A percentile compares a stretch with the other conserved stretches of the same genome.
Evolutionary conservation across 2,888 invertebrate species (phyloP).

Genomic region (Clistopyga incitator): DNA sequence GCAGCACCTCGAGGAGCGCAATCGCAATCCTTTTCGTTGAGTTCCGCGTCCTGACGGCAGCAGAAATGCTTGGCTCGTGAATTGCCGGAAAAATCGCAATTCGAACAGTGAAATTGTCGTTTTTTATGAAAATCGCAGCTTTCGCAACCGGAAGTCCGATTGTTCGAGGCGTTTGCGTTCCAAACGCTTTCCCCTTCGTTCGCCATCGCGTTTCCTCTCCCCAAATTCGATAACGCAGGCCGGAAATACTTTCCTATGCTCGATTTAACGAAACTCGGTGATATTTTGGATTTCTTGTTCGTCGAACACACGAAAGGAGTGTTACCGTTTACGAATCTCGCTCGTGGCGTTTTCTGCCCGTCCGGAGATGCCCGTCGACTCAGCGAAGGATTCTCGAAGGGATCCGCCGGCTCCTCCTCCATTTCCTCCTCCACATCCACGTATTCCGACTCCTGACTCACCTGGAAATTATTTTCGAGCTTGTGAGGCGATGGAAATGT

Average conservation of each 20-base stretch:
- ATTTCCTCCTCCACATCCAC: constrained; percentile 60
- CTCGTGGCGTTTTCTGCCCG: constrained; percentile 65
- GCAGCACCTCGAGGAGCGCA: constrained; percentile 53
- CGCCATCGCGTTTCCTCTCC: not conserved
- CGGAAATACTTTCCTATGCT: constrained; percentile 61
- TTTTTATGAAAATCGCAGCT: constrained; percentile 47
- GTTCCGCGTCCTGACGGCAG: constrained; percentile 68
- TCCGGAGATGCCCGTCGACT: constrained; percentile 1
- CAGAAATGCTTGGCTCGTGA: constrained; percentile 69
- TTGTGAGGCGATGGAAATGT: not conserved
- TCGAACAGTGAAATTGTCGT: constrained; percentile 16
- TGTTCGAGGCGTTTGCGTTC: constrained; percentile 42
- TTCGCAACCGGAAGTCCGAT: constrained; percentile 44
- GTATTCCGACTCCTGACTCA: constrained; percentile 37
- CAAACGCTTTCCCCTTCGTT: constrained; percentile 15
- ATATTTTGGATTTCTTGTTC: constrained; percentile 73
- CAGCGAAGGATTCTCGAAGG: constrained; percentile 26
- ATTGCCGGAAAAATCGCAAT: constrained; percentile 52
- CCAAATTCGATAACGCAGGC: constrained; percentile 45
- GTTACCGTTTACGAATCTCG: constrained; percentile 63
- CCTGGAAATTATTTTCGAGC: constrained; percentile 15
- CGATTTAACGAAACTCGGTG: constrained; percentile 50
- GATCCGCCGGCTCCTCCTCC: not conserved
- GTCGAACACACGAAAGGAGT: constrained; percentile 72
- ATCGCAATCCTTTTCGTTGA: constrained; percentile 64